Conservation (phyloP, 1,140 invertebrate genomes). For the Acromyrmex heyeri region DNA sequence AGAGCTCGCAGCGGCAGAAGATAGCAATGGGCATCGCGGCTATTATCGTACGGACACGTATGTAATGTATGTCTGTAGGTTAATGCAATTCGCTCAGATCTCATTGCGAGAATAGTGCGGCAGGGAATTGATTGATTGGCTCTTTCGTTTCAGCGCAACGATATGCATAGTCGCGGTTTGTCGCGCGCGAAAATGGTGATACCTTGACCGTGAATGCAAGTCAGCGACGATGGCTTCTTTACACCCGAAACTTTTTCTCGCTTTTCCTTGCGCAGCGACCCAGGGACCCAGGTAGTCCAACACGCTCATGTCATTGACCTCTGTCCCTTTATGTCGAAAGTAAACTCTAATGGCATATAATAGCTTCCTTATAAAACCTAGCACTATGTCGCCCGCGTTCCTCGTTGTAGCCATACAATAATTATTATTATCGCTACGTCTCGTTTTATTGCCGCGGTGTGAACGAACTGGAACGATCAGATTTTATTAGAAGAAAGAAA, state of each 20-base stretch:
- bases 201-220: slow-evolving; percentile 54
- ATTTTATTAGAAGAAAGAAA: not conserved
- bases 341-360: slow-evolving; percentile 36
- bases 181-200: slow-evolving; percentile 71
- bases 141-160: slow-evolving; percentile 79
- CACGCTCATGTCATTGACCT: not conserved
- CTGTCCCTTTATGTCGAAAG: slow-evolving; percentile 25
- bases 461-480: not conserved
- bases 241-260: slow-evolving; percentile 9
- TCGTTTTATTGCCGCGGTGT: not conserved
- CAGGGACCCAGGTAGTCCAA: slow-evolving; percentile 13
- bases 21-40: slow-evolving; percentile 58
- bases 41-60: slow-evolving; percentile 77
- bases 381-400: not conserved
- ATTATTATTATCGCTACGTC: not conserved
- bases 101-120: slow-evolving; percentile 84
- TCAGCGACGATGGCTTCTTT: too few species aligned
- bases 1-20: slow-evolving; percentile 29
- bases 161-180: slow-evolving; percentile 45
- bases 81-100: slow-evolving; percentile 86
- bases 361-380: slow-evolving; percentile 11
- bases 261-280: not conserved
- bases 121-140: slow-evolving; percentile 85
- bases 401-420: not conserved
- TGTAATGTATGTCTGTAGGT: slow-evolving; percentile 86